These are phyloP conservation scores for Oophaga sylvatica DNA, from an alignment of 2,797 vertebrate genomes.

Conservation along the genomic window DNA sequence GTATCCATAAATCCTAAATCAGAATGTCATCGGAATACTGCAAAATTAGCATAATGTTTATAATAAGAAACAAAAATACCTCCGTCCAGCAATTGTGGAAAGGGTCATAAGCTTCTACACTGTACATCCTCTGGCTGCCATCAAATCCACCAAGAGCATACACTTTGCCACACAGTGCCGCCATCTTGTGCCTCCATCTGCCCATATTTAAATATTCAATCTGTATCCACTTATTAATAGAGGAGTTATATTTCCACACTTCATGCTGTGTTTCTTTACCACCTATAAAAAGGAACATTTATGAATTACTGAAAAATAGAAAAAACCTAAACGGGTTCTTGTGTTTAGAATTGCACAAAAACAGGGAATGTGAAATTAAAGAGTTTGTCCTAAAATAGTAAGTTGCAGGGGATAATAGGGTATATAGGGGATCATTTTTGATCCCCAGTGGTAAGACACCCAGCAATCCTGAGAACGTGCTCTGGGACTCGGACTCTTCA, in stretches of 20 bases:
- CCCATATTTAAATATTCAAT: conserved; percentile 85
- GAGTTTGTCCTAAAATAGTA: too few relatives aligned
- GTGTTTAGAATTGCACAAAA: too few relatives aligned
- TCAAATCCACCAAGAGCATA: conserved; percentile 92
- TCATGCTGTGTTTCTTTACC: conserved; percentile 95
- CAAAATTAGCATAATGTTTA: background rate
- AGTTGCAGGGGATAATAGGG: too few relatives aligned
- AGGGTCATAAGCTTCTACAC: conserved; percentile 91
- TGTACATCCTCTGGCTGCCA: conserved; percentile 86
- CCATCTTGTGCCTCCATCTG: conserved; percentile 98
- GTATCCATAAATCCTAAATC: too few relatives aligned
- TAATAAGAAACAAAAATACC: conserved; percentile 65
- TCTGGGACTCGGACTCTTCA: too few relatives aligned
- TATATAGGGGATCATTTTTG: too few relatives aligned
- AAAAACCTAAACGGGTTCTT: too few relatives aligned
- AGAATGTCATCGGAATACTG: too few relatives aligned
- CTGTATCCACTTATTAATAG: conserved; percentile 97
- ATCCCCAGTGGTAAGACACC: too few relatives aligned
- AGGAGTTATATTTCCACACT: conserved; percentile 96
- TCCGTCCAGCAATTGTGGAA: conserved; percentile 97
- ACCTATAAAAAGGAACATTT: conserved; percentile 72
- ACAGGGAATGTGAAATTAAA: too few relatives aligned
- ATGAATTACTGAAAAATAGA: too few relatives aligned
- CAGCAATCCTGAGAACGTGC: too few relatives aligned
- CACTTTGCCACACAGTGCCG: conserved; percentile 86